Evolutionary conservation across 2,888 invertebrate species (phyloP).

Genomic region (Stenurella melanura): DNA sequence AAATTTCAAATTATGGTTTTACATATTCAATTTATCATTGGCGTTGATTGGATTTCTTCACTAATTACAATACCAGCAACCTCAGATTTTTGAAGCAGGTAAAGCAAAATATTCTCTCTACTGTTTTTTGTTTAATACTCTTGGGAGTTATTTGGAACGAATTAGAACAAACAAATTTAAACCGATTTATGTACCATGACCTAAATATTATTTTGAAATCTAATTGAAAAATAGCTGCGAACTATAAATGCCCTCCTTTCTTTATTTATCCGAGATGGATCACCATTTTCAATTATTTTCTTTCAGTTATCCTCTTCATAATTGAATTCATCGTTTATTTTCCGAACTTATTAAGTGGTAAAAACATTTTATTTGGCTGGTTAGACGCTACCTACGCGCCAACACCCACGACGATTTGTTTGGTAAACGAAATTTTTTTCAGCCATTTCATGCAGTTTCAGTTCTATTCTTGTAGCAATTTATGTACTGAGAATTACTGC

Average conservation of each 20-base stretch:
- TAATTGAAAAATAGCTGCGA: slow-evolving; percentile 19
- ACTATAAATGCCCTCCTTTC: not conserved
- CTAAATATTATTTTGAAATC: slow-evolving; percentile 30
- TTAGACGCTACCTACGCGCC: slow-evolving; percentile 46
- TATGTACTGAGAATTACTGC: not conserved
- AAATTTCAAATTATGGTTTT: too few relatives aligned
- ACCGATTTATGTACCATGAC: slow-evolving; percentile 6
- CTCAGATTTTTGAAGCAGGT: too few relatives aligned
- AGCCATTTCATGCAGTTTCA: slow-evolving; percentile 49
- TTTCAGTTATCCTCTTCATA: slow-evolving; percentile 23
- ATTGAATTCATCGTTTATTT: slow-evolving; percentile 18
- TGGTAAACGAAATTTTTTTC: slow-evolving; percentile 48
- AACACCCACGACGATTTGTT: slow-evolving; percentile 51
- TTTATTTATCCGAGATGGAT: not conserved
- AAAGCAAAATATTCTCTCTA: too few relatives aligned
- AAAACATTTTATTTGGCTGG: slow-evolving; percentile 39
- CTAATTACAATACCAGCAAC: too few relatives aligned
- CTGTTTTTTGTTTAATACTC: not conserved
- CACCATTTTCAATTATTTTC: slow-evolving; percentile 22
- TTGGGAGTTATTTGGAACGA: not conserved
- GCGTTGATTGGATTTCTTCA: too few relatives aligned
- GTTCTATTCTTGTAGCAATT: slow-evolving; percentile 50
- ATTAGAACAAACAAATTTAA: slow-evolving; percentile 1
- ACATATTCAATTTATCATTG: too few relatives aligned
- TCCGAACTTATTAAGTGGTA: slow-evolving; percentile 28